phyloP scores from a whole-genome alignment of 2,888 invertebrate species.

The Acanthosoma haemorrhoidale region DNA sequence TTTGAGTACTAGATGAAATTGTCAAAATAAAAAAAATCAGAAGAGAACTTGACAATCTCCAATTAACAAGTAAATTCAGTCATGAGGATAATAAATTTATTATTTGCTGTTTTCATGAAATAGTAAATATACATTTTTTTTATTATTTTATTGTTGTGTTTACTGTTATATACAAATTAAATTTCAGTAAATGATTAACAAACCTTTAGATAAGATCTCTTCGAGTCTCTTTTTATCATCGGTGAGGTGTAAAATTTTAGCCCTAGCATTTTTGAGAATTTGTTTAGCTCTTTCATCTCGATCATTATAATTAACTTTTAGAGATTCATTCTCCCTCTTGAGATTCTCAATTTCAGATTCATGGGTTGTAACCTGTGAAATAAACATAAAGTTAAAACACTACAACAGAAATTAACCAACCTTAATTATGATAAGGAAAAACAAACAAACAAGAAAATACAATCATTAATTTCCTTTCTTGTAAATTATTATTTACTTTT shows the following conservation, averaged over 20 bases:
- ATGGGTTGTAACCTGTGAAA: slow-evolving; percentile 46
- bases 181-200: background rate
- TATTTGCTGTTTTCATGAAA: no score
- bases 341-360: slow-evolving; percentile 59
- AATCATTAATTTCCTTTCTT: no score
- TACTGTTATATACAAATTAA: no score
- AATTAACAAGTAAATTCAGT: no score
- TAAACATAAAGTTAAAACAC: background rate
- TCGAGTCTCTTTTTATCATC: slow-evolving; percentile 47
- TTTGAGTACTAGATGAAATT: no score
- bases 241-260: slow-evolving; percentile 64
- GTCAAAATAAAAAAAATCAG: background rate
- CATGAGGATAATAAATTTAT: no score
- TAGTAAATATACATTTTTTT: no score
- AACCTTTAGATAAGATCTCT: slow-evolving; percentile 24
- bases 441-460: background rate
- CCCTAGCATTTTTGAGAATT: slow-evolving; percentile 67
- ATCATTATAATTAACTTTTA: slow-evolving; percentile 54
- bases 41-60: no score
- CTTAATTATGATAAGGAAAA: background rate
- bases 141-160: no score
- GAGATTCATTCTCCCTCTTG: slow-evolving; percentile 59
- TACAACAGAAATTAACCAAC: background rate
- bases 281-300: slow-evolving; percentile 62
- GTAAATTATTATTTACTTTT: no score